phyloP scores from a whole-genome alignment of 2,888 invertebrate species.

The Platycnemis pennipes region DNA sequence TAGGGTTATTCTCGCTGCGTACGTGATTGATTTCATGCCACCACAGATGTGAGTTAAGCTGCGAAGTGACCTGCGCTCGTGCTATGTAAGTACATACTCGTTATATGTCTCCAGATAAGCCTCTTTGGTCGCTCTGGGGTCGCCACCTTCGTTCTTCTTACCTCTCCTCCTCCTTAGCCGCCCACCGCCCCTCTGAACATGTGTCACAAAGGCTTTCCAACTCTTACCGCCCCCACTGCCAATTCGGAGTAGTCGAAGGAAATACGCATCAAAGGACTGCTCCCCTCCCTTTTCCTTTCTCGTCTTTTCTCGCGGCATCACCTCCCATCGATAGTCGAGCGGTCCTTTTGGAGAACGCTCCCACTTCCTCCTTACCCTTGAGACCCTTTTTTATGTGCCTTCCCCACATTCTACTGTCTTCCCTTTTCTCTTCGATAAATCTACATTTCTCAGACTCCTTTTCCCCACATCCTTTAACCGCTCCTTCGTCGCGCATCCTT shows the following conservation, averaged over 20 bases:
- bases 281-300: neutral
- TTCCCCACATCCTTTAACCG: too few relatives aligned
- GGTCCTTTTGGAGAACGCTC: neutral
- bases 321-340: neutral
- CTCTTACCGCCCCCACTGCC: neutral
- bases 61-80: neutral
- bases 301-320: neutral
- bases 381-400: neutral
- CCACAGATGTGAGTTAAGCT: neutral
- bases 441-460: neutral
- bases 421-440: slow-evolving; percentile 5
- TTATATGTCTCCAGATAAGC: neutral
- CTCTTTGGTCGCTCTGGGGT: neutral
- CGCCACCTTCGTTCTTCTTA: neutral
- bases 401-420: neutral
- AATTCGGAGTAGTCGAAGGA: slow-evolving; percentile 43
- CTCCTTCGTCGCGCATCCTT: too few relatives aligned
- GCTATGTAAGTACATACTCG: neutral
- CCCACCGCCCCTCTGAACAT: neutral
- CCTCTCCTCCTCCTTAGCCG: neutral
- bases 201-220: neutral
- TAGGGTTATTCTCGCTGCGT: neutral
- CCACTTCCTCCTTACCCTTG: neutral
- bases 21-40: neutral
- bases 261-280: slow-evolving; percentile 44